These are phyloP conservation scores for Ctenopoma kingsleyae DNA, from an alignment of 2,797 vertebrate genomes.

Conservation along the genomic window DNA sequence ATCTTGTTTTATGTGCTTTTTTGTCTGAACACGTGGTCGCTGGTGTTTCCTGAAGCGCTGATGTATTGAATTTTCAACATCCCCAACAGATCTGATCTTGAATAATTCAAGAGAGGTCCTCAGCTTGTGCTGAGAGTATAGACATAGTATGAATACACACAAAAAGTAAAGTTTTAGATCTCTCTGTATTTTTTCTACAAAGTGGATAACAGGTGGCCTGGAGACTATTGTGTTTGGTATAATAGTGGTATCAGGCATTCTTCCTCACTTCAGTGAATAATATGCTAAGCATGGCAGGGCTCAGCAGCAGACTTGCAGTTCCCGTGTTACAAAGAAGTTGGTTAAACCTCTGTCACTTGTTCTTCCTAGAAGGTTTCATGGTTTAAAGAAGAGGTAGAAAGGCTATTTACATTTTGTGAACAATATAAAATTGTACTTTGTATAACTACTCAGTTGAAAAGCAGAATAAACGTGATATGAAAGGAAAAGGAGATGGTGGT, in stretches of 20 bases:
- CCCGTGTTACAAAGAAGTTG: conserved; percentile 28
- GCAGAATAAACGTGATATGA: not conserved
- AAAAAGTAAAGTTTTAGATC: conserved; percentile 59
- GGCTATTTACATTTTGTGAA: not conserved
- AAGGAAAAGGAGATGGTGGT: not conserved
- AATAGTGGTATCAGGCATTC: conserved; percentile 30
- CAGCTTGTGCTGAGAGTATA: conserved; percentile 41
- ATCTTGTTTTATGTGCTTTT: conserved; percentile 48
- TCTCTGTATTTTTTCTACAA: conserved; percentile 59
- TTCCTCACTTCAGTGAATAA: conserved; percentile 48
- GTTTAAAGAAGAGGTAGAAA: conserved; percentile 11
- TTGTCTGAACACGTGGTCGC: conserved; percentile 34
- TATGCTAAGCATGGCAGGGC: conserved; percentile 18
- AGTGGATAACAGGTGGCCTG: conserved; percentile 68
- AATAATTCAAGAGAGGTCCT: conserved; percentile 73
- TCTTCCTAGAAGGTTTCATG: not conserved
- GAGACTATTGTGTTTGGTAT: conserved; percentile 52
- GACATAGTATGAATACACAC: conserved; percentile 59
- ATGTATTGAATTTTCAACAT: conserved; percentile 69
- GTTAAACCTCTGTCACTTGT: conserved; percentile 25
- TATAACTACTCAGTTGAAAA: not conserved
- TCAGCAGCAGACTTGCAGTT: conserved; percentile 9
- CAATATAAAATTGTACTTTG: not conserved
- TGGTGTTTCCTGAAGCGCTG: conserved; percentile 73
- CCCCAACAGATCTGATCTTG: conserved; percentile 72